Conservation (phyloP, 2,113 vertebrate species). For the Eulacestoma nigropectus region DNA sequence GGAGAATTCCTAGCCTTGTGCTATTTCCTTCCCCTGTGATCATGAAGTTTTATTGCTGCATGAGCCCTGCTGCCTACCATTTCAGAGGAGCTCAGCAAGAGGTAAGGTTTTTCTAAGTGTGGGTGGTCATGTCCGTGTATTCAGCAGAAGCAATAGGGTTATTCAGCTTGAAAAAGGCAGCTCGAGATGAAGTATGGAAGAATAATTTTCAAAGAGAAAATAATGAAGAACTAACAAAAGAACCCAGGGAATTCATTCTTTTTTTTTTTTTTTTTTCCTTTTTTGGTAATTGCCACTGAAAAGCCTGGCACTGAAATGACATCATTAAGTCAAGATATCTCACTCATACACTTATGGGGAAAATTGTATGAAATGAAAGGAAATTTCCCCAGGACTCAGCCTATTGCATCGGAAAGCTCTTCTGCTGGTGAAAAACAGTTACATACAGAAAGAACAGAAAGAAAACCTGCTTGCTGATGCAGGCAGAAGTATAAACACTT, state of each 20-base stretch:
- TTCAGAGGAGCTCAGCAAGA: conserved; percentile 62
- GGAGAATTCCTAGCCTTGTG: conserved; percentile 26
- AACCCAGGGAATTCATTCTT: conserved; percentile 13
- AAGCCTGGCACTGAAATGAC: conserved; percentile 26
- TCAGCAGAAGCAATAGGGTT: conserved; percentile 30
- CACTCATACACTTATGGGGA: not conserved
- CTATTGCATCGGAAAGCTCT: not conserved
- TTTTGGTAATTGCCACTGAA: conserved; percentile 38
- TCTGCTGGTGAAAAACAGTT: not conserved
- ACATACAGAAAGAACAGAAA: not conserved
- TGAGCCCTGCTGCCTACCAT: conserved; percentile 51
- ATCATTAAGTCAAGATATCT: conserved; percentile 49
- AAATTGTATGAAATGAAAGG: conserved; percentile 28
- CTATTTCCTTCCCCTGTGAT: conserved; percentile 65
- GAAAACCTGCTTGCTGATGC: not conserved
- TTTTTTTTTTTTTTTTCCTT: not conserved
- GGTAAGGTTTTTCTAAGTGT: conserved; percentile 56
- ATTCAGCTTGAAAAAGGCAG: conserved; percentile 41
- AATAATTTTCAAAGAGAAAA: conserved; percentile 58
- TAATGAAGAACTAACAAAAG: conserved; percentile 57
- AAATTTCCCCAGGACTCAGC: conserved; percentile 12
- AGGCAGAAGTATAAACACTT: not conserved
- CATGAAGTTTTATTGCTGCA: conserved; percentile 57
- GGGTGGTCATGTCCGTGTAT: conserved; percentile 42
- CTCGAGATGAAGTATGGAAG: conserved; percentile 20